These are phyloP conservation scores for Psix sp. DNA, from an alignment of 1,140 invertebrate species.

Conservation along the genomic window DNA sequence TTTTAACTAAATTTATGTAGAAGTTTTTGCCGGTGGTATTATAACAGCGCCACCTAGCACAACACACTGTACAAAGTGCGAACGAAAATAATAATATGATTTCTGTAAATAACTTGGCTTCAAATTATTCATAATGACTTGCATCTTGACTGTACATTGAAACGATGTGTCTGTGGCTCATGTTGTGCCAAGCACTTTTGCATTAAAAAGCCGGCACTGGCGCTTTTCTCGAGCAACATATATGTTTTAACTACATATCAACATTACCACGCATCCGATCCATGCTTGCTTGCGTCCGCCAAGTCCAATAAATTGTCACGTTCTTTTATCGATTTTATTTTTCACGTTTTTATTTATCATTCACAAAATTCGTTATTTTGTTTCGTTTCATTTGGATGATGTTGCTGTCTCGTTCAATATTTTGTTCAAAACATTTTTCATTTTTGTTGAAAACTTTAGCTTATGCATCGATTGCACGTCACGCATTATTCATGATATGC, in stretches of 20 bases:
- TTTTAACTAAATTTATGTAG: too few species aligned
- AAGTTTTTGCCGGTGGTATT: too few species aligned
- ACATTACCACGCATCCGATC: constrained; percentile 41
- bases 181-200: constrained; percentile 42
- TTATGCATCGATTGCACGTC: constrained; percentile 64
- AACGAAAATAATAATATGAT: constrained; percentile 13
- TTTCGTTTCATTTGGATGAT: constrained; percentile 2
- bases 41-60: constrained; percentile 8
- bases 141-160: constrained; percentile 49
- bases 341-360: constrained; percentile 4
- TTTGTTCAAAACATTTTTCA: constrained; percentile 8
- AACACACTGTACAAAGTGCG: constrained; percentile 30
- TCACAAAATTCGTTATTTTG: constrained; percentile 2
- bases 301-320: constrained; percentile 12
- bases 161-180: constrained; percentile 40
- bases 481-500: constrained; percentile 38
- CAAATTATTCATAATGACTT: constrained; percentile 44
- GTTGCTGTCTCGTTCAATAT: neutral
- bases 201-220: constrained; percentile 46
- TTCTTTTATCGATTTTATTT: constrained; percentile 7
- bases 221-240: constrained; percentile 30
- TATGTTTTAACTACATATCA: constrained; percentile 39
- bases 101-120: constrained; percentile 55
- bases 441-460: constrained; percentile 28
- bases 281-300: constrained; percentile 55